These are phyloP conservation scores for Halisarca cf. caerulea DNA, from an alignment of 37 sponge, comb jelly and placozoan genomes.

Conservation along the genomic window DNA sequence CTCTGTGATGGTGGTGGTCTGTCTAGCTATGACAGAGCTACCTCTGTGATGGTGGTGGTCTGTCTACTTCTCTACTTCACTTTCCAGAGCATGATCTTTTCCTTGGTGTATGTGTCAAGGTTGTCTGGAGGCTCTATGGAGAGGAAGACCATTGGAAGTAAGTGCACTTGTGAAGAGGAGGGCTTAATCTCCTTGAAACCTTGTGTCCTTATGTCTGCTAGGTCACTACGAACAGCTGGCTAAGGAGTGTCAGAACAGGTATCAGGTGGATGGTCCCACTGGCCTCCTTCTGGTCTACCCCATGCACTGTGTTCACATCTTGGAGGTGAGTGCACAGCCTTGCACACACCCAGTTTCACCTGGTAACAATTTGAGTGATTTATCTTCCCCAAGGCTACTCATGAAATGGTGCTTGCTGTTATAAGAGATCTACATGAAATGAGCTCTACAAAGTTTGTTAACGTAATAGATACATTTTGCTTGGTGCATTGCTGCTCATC, in stretches of 20 bases:
- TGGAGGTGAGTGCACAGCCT: slow-evolving; percentile 41
- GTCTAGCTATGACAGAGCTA: too few species aligned
- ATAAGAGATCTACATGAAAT: not conserved
- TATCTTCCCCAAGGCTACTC: slow-evolving; percentile 39
- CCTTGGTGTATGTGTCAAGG: slow-evolving; percentile 43
- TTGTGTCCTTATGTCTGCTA: not conserved
- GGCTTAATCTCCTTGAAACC: too few species aligned
- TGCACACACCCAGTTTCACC: too few species aligned
- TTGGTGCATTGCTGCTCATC: not conserved
- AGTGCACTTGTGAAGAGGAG: not conserved
- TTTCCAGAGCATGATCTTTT: slow-evolving; percentile 53
- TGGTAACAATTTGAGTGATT: too few species aligned
- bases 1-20: too few species aligned
- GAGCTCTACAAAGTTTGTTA: not conserved
- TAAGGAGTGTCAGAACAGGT: slow-evolving; percentile 54
- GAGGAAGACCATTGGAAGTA: slow-evolving; percentile 67
- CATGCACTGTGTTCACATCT: slow-evolving; percentile 68
- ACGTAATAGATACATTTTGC: not conserved
- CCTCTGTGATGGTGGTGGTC: too few species aligned
- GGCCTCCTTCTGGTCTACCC: slow-evolving; percentile 77
- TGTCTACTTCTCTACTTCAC: not conserved
- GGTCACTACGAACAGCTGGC: slow-evolving; percentile 77
- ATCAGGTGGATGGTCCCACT: slow-evolving; percentile 81
- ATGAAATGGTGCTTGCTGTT: slow-evolving; percentile 3
- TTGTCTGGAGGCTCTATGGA: slow-evolving; percentile 53